These are phyloP conservation scores for Ondatra zibethicus DNA, from an alignment of 2,113 vertebrate genomes.

Conservation along the genomic window DNA sequence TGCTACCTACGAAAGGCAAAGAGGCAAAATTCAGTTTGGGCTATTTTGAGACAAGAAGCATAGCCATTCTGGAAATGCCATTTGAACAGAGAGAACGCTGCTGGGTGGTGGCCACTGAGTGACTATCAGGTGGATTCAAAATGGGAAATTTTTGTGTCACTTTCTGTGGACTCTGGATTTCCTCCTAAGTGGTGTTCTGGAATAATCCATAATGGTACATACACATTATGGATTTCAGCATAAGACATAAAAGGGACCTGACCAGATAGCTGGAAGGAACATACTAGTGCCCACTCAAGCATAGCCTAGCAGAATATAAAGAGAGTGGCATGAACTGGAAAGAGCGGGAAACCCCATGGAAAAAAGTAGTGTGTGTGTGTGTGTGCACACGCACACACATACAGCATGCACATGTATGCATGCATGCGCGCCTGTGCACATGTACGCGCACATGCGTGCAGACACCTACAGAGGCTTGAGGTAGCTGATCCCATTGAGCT, in stretches of 20 bases:
- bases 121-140: slow-evolving; percentile 35
- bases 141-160: neutral
- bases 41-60: slow-evolving; percentile 58
- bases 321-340: slow-evolving; percentile 23
- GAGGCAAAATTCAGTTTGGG: slow-evolving; percentile 52
- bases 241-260: neutral
- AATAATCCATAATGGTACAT: slow-evolving; percentile 15
- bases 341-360: neutral
- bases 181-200: neutral
- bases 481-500: neutral
- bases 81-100: slow-evolving; percentile 53
- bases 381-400: too few relatives aligned
- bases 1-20: slow-evolving; percentile 37
- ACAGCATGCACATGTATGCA: too few relatives aligned
- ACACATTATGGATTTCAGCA: neutral
- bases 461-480: neutral
- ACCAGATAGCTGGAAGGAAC: neutral
- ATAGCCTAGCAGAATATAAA: neutral
- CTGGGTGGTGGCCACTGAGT: neutral
- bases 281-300: neutral
- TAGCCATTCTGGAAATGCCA: slow-evolving; percentile 52
- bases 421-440: neutral
- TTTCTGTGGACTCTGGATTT: slow-evolving; percentile 49
- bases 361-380: too few relatives aligned
- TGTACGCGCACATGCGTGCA: accelerated